Base-by-base conservation (phyloP, 2,888 invertebrate species). In the Pachliopta kotzebuea region DNA sequence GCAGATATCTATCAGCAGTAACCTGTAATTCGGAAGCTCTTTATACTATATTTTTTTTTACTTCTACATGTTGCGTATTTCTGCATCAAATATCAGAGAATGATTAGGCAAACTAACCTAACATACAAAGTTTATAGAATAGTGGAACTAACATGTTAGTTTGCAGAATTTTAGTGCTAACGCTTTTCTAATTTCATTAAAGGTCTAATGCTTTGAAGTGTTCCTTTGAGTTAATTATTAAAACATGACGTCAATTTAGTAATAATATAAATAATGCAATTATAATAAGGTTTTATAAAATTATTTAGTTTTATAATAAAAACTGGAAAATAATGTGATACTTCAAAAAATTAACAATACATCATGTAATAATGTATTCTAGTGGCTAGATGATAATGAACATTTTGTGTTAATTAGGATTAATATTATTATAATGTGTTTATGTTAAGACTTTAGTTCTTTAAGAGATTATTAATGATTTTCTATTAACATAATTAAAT, bases 251-350 rank as follows among this genome's bases (percentile, higher is more conserved):
- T n/a, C 45, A 45, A 45, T 11, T 45, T 45, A 45, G n/a, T n/a
- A 18, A 45, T n/a, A 45, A 45, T 18, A n/a, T n/a, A 52, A 20
- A 24, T 55, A 55, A 29, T n/a, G 17, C 8, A 20, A 29, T 55
- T 55, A 18, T n/a, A 20, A 29, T 55, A 29, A 29, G 17, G n/a
- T 18, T 31, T 31, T 26, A 1, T 31, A 31, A 55, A 20, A 14
- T 24, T 8, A 55, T 42, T 18, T 45, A n/a, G 18, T 18, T n/a
- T 11, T 23, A 20, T 54, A 9, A 60, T 29, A 21, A 42, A 54
- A 45, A 45, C n/a, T 29, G 60, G 45, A n/a, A 24, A 60, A 53
- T 63, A 52, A 53, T 57, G 63, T 63, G 63, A 63, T 58, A 58
- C 42, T 58, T 58, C 53, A 2, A 54, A 53, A 53, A 57, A 26